Conservation (phyloP, 2,888 invertebrate genomes). For the Drosophila melanocephala region DNA sequence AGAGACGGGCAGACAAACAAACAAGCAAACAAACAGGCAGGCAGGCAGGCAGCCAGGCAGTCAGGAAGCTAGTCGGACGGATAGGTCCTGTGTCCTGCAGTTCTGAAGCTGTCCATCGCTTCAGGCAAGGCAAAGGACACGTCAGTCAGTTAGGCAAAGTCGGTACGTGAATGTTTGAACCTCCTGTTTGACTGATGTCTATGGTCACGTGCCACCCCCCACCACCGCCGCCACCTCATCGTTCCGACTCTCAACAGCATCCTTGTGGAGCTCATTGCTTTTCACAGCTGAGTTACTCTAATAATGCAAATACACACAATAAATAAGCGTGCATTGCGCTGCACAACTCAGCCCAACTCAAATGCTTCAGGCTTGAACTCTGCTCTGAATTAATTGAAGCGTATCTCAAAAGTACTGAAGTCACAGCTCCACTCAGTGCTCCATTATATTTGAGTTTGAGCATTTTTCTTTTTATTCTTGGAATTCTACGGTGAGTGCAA, state of each 20-base stretch:
- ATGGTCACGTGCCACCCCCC: slow-evolving; percentile 18
- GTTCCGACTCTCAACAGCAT: neutral
- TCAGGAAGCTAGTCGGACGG: neutral
- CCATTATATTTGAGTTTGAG: too few species aligned
- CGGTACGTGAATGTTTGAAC: slow-evolving; percentile 8
- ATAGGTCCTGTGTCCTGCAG: slow-evolving; percentile 14
- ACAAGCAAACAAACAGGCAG: neutral
- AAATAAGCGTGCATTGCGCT: slow-evolving; percentile 62
- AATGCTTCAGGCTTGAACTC: slow-evolving; percentile 26
- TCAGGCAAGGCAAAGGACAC: slow-evolving; percentile 57
- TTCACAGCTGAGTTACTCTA: slow-evolving; percentile 65
- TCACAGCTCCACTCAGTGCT: neutral
- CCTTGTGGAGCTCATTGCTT: slow-evolving; percentile 30
- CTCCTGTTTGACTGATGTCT: slow-evolving; percentile 47
- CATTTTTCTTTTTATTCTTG: neutral
- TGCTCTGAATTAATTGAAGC: slow-evolving; percentile 37
- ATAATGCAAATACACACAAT: slow-evolving; percentile 79
- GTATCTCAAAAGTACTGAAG: neutral
- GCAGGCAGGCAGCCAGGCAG: neutral
- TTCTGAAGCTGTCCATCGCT: slow-evolving; percentile 1
- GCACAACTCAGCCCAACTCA: slow-evolving; percentile 2
- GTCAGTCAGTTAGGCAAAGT: slow-evolving; percentile 20
- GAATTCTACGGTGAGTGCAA: neutral
- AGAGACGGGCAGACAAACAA: neutral
- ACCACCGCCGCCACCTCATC: neutral